phyloP scores from a whole-genome alignment of 2,888 invertebrate genomes.

The Geophilus truncorum region DNA sequence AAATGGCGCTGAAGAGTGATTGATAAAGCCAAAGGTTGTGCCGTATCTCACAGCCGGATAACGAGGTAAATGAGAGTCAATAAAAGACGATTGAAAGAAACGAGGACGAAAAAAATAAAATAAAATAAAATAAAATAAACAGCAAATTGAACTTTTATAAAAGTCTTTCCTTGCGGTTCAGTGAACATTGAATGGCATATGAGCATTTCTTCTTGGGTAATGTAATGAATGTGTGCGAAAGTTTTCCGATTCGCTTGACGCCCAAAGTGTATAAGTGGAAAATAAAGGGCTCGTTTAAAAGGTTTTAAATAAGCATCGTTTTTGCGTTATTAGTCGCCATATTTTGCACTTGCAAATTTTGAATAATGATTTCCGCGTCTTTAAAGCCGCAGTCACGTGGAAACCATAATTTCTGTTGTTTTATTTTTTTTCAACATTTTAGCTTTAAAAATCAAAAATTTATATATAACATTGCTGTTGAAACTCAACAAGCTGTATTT shows the following conservation, averaged over 20 bases:
- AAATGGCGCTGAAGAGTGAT: constrained; percentile 8
- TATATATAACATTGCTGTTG: too few species aligned
- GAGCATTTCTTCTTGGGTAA: background rate
- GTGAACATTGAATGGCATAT: background rate
- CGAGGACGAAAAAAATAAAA: background rate
- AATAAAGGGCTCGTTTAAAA: background rate
- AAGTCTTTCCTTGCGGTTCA: background rate
- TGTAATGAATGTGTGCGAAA: background rate
- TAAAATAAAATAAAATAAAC: background rate
- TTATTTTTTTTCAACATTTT: too few species aligned
- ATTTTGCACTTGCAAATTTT: background rate
- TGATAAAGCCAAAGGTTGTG: constrained; percentile 13
- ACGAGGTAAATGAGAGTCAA: constrained; percentile 1
- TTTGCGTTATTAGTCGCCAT: background rate
- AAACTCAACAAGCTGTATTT: background rate
- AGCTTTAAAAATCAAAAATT: too few species aligned
- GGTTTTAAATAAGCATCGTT: background rate
- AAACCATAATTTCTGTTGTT: too few species aligned
- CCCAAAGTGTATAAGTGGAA: background rate
- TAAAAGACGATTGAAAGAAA: background rate
- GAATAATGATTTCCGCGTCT: constrained; percentile 13
- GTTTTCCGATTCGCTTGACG: background rate
- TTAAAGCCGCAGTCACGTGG: too few species aligned
- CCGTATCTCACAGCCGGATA: background rate
- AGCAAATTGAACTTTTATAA: background rate